Conservation (phyloP, 2,888 invertebrate species). For the Microchrysa polita region DNA sequence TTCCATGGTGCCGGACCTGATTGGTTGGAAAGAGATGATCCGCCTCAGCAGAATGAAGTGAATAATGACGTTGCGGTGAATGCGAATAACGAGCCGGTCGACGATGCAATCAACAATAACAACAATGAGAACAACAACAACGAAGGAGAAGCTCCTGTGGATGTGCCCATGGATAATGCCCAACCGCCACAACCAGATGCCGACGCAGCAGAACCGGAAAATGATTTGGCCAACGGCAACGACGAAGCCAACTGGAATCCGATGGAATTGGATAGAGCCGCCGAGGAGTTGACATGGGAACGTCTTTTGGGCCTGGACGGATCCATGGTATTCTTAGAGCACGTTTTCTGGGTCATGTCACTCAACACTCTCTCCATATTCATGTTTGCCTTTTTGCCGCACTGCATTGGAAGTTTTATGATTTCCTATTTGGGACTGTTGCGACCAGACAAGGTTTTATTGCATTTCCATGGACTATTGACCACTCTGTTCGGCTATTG, state of each 20-base stretch:
- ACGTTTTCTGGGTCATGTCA: constrained; percentile 99
- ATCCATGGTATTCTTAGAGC: constrained; percentile 95
- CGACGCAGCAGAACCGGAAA: constrained; percentile 62
- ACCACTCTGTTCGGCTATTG: constrained; percentile 95
- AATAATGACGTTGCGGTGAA: constrained; percentile 41
- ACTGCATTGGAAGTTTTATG: constrained; percentile 90
- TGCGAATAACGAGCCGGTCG: not conserved
- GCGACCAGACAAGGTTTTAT: constrained; percentile 65
- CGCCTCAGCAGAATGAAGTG: constrained; percentile 50
- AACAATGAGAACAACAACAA: constrained; percentile 51
- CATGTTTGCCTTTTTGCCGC: constrained; percentile 96
- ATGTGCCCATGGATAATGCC: constrained; percentile 60
- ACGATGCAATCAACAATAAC: constrained; percentile 52
- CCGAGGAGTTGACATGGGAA: constrained; percentile 99
- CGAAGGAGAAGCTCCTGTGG: constrained; percentile 56
- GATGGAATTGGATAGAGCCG: constrained; percentile 98
- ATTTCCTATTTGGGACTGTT: constrained; percentile 73
- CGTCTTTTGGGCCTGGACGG: constrained; percentile 94
- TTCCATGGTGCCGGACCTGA: constrained; percentile 97
- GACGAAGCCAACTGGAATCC: constrained; percentile 97
- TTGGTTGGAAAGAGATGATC: constrained; percentile 74
- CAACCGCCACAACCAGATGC: constrained; percentile 60
- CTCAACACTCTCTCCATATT: constrained; percentile 96
- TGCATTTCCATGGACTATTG: constrained; percentile 91
- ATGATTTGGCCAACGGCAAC: constrained; percentile 69